Conservation (phyloP, 2,113 vertebrate genomes). For the Macquaria ambigua region DNA sequence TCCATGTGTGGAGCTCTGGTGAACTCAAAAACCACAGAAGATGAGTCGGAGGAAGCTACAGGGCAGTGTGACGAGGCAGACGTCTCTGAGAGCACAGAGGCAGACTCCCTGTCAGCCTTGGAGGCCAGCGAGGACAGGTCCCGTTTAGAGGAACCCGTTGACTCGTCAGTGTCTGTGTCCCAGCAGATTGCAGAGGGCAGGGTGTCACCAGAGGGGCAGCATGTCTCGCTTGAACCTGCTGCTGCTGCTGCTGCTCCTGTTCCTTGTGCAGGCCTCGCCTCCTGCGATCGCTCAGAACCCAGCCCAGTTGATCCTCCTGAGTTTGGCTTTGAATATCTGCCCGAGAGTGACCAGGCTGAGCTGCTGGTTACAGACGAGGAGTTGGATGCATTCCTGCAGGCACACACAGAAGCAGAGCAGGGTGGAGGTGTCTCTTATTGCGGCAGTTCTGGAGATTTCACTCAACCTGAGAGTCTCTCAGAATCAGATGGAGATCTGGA, state of each 20-base stretch:
- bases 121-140: slow-evolving; percentile 28
- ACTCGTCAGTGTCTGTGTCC: background rate
- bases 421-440: slow-evolving; percentile 8
- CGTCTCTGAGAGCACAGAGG: slow-evolving; percentile 56
- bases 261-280: slow-evolving; percentile 30
- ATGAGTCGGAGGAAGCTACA: slow-evolving; percentile 50
- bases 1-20: slow-evolving; percentile 85
- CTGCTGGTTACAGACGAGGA: slow-evolving; percentile 91
- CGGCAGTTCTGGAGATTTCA: slow-evolving; percentile 36
- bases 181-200: slow-evolving; percentile 55
- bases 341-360: slow-evolving; percentile 85
- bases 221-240: slow-evolving; percentile 3
- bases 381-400: slow-evolving; percentile 92
- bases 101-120: slow-evolving; percentile 43
- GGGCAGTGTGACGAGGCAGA: slow-evolving; percentile 56
- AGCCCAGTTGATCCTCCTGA: slow-evolving; percentile 73
- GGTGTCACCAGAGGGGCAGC: slow-evolving; percentile 60
- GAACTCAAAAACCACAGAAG: slow-evolving; percentile 62
- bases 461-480: slow-evolving; percentile 52
- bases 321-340: slow-evolving; percentile 83
- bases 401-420: slow-evolving; percentile 79
- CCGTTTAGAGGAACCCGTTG: background rate
- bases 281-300: slow-evolving; percentile 46
- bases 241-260: slow-evolving; percentile 4
- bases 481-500: slow-evolving; percentile 57